Conservation (phyloP, 2,888 invertebrate genomes). For the Noctua pronuba region DNA sequence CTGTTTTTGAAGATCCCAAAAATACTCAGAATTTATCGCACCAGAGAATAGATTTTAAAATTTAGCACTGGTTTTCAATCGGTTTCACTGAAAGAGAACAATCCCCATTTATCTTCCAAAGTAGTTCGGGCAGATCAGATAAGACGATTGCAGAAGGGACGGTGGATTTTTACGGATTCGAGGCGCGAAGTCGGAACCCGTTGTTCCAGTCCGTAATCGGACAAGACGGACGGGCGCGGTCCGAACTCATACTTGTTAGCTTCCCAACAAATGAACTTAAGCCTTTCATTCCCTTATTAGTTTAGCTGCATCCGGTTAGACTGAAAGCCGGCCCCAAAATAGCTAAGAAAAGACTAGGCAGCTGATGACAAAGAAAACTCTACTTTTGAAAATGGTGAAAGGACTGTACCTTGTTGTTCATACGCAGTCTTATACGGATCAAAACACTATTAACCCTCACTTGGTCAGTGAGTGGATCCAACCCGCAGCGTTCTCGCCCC, state of each 20-base stretch:
- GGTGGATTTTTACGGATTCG: conserved; percentile 80
- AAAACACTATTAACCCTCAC: conserved; percentile 44
- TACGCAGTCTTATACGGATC: conserved; percentile 16
- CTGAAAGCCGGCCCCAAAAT: too few relatives aligned
- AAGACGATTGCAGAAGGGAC: conserved; percentile 78
- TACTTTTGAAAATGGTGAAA: conserved; percentile 13
- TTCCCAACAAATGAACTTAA: conserved; percentile 34
- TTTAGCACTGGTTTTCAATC: conserved; percentile 77
- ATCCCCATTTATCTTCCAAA: conserved; percentile 83
- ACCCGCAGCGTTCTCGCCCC: conserved; percentile 38
- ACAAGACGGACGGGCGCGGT: conserved; percentile 55
- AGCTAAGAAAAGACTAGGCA: too few relatives aligned
- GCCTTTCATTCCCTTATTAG: conserved; percentile 23
- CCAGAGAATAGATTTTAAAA: conserved; percentile 66
- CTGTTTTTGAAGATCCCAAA: conserved; percentile 26
- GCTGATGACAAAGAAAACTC: conserved; percentile 12
- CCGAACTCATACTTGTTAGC: conserved; percentile 40
- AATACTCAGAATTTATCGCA: conserved; percentile 43
- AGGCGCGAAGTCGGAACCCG: conserved; percentile 69
- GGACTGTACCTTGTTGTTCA: conserved; percentile 20
- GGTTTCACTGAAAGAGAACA: conserved; percentile 78
- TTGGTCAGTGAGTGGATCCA: conserved; percentile 40
- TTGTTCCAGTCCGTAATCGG: conserved; percentile 65
- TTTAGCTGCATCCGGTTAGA: too few relatives aligned
- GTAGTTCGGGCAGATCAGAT: conserved; percentile 81